Base-by-base conservation (phyloP, 2,797 vertebrate genomes). In the Diplodus sargus region DNA sequence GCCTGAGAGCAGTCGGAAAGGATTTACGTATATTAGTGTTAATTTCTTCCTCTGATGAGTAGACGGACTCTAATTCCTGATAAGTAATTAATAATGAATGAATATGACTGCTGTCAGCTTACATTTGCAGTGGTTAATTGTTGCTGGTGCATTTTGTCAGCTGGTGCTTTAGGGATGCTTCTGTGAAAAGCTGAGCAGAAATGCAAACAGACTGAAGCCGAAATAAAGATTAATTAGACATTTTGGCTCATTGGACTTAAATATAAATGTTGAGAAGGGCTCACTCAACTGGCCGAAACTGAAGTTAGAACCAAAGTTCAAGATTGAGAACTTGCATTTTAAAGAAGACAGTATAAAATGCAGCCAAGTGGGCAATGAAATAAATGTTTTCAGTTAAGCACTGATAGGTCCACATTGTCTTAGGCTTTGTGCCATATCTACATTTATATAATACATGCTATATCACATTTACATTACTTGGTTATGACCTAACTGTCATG, bases 61-160 rank as follows among this genome's bases (percentile, higher is more conserved):
- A 83, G 85, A 84, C 88, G 83, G 72, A 75, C 74, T 64, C 20
- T 79, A 78, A 87, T 82, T 81, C 49, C 34, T 63, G 54, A 81
- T 62, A 70, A 81, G 61, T 76, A 49, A 87, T 90, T 82, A 80
- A 85, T 72, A 57, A 73, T 65, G 72, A 82, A 48, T 47, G 18
- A 84, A 63, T 84, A 60, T 62, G 75, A 75, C 48, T 69, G 73
- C 57, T 75, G 82, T 90, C 73, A 72, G 80, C 70, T 84, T 20
- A 53, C 18, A 43, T 88, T 72, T 78, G 57, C 17, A 0, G 66
- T 71, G 54, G 63, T 74, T 82, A 56, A 79, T 77, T 76, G 61
- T 51, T 68, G 67, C 54, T 61, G 54, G 45, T 51, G 49, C 30
- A 48, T 60, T 79, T 61, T 56, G 17, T 58, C 45, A 16, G 17